These are phyloP conservation scores for Branchipolynoe longqiensis DNA, from an alignment of 2,888 invertebrate genomes.

Conservation along the genomic window DNA sequence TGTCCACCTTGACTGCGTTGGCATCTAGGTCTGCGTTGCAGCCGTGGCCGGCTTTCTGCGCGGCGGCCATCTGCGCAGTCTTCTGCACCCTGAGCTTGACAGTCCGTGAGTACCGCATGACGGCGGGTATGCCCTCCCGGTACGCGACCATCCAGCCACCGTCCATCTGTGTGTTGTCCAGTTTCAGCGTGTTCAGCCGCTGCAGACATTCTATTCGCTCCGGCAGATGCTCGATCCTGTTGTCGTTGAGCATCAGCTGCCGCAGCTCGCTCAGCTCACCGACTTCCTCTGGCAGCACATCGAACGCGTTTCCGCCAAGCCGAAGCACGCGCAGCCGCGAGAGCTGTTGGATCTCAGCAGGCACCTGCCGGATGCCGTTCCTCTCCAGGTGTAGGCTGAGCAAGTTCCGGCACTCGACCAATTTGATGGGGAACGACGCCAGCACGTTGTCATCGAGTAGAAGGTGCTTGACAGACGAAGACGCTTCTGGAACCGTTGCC, in stretches of 20 bases:
- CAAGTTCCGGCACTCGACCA: not conserved
- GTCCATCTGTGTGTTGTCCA: not conserved
- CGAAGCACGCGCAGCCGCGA: not conserved
- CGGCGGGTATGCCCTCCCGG: constrained; percentile 17
- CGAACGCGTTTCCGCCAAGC: constrained; percentile 3
- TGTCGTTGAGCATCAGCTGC: constrained; percentile 21
- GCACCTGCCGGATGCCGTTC: not conserved
- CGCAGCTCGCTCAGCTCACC: constrained; percentile 20
- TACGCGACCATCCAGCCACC: constrained; percentile 19
- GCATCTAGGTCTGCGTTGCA: not conserved
- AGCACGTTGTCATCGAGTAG: not conserved
- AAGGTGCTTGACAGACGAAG: not conserved
- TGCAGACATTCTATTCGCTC: not conserved
- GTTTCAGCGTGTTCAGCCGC: constrained; percentile 10
- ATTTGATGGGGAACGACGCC: not conserved
- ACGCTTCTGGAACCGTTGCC: not conserved
- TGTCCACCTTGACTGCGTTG: not conserved
- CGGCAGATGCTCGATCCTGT: constrained; percentile 16
- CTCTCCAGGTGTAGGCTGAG: not conserved
- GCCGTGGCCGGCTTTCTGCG: not conserved
- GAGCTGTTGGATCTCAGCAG: not conserved
- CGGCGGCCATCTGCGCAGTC: no score
- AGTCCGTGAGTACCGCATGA: not conserved
- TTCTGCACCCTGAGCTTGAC: not conserved
- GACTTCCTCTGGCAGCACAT: not conserved